A percentile compares a stretch with the other conserved stretches of the same genome.
Conservation (phyloP, 2,113 vertebrate genomes). For the Malurus cyaneus region DNA sequence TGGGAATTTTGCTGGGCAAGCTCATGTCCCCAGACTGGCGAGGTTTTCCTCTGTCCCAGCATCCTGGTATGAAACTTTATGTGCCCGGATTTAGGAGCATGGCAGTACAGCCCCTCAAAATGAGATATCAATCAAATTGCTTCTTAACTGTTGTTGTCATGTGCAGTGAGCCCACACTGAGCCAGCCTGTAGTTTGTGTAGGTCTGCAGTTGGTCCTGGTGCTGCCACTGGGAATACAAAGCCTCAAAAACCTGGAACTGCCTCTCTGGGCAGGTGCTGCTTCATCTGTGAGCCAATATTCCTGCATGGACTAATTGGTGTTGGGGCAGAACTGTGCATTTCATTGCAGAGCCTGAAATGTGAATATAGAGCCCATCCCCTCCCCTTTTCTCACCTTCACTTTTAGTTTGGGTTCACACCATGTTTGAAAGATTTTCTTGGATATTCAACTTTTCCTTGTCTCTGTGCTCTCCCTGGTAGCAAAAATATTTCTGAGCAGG, state of each 20-base stretch:
- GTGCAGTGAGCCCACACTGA: not conserved
- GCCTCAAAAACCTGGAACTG: not conserved
- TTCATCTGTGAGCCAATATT: not conserved
- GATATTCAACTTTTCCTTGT: not conserved
- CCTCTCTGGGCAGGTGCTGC: not conserved
- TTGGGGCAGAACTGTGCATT: not conserved
- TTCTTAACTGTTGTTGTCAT: not conserved
- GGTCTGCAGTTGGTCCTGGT: not conserved
- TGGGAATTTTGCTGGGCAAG: not conserved
- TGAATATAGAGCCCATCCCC: not conserved
- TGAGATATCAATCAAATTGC: not conserved
- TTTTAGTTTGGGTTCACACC: not conserved
- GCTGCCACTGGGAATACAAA: not conserved
- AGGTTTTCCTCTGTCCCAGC: not conserved
- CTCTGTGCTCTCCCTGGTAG: not conserved
- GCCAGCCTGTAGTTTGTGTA: too few species aligned
- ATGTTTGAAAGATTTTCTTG: not conserved
- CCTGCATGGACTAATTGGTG: not conserved
- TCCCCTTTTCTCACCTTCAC: not conserved
- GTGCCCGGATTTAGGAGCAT: not conserved
- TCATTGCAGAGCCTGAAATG: not conserved
- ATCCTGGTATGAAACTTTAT: not conserved
- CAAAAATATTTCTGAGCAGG: not conserved
- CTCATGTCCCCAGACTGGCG: not conserved
- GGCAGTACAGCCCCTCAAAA: not conserved